These are phyloP conservation scores for Acholoe squamosa DNA, from an alignment of 2,888 invertebrate species.

Conservation along the genomic window DNA sequence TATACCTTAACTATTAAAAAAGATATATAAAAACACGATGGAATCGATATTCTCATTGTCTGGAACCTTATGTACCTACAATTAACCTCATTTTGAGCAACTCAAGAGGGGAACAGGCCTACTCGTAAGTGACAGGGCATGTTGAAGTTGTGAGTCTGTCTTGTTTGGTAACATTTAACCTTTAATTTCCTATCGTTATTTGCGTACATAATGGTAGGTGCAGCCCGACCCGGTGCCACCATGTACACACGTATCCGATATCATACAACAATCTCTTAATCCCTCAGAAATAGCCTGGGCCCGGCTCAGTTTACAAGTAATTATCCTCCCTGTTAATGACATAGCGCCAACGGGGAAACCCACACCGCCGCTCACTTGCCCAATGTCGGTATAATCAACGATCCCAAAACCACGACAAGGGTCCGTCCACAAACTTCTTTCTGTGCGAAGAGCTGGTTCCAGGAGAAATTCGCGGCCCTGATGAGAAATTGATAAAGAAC, in stretches of 20 bases:
- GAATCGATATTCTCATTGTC: no score
- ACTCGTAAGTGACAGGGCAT: not conserved
- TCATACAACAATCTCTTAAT: constrained; percentile 16
- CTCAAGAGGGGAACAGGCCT: no score
- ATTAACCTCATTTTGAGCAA: no score
- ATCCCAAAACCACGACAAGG: not conserved
- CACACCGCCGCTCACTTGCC: not conserved
- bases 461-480: no score
- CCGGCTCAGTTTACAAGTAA: constrained; percentile 15
- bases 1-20: no score
- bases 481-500: no score
- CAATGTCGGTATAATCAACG: not conserved
- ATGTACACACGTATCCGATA: not conserved
- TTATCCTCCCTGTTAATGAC: constrained; percentile 7
- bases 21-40: no score
- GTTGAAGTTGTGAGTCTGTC: not conserved
- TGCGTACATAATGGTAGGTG: not conserved
- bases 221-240: not conserved
- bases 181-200: not conserved
- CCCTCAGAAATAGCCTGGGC: not conserved
- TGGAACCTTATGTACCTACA: no score
- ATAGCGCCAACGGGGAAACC: not conserved
- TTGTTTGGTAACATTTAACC: not conserved
- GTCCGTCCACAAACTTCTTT: no score
- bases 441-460: no score